Percentiles rank a stretch among this genome's conserved stretches.
Evolutionary conservation across 2,113 vertebrate genomes (phyloP).

Genomic region (Procavia capensis): DNA sequence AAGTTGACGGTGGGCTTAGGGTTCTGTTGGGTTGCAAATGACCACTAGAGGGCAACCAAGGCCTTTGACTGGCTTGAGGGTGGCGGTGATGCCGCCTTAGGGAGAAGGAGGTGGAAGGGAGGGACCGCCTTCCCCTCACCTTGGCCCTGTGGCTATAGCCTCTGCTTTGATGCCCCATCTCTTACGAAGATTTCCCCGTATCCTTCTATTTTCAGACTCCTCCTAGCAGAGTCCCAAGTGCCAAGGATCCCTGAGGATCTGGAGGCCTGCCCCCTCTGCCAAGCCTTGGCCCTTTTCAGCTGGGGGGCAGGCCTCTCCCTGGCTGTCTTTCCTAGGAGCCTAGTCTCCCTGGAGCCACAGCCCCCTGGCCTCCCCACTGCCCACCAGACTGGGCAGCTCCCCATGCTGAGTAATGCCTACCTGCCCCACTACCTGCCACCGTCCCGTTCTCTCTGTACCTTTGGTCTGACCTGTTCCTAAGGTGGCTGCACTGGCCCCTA

Average conservation of each 20-base stretch:
- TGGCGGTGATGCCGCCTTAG: not conserved
- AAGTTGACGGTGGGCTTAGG: fast-evolving
- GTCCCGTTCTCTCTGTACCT: not conserved
- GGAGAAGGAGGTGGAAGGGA: too few species aligned
- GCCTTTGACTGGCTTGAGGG: not conserved
- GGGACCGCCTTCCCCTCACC: not conserved
- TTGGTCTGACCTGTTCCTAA: not conserved
- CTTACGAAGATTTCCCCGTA: not conserved
- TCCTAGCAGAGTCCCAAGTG: not conserved
- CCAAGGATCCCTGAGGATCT: not conserved
- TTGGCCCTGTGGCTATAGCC: not conserved
- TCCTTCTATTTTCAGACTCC: not conserved
- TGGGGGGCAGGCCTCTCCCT: not conserved
- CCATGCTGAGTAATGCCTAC: fast-evolving
- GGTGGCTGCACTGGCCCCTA: not conserved
- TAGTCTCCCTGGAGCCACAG: not conserved
- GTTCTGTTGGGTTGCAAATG: not conserved
- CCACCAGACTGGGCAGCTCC: too few species aligned
- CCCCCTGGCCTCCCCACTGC: fast-evolving
- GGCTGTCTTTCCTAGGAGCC: not conserved
- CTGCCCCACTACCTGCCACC: not conserved
- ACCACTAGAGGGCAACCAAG: not conserved
- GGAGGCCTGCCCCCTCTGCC: too few species aligned
- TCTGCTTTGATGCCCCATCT: fast-evolving
- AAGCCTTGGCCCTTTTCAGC: not conserved